These are phyloP conservation scores for Probaryconus sp. DNA, from an alignment of 1,140 invertebrate species.

Conservation along the genomic window DNA sequence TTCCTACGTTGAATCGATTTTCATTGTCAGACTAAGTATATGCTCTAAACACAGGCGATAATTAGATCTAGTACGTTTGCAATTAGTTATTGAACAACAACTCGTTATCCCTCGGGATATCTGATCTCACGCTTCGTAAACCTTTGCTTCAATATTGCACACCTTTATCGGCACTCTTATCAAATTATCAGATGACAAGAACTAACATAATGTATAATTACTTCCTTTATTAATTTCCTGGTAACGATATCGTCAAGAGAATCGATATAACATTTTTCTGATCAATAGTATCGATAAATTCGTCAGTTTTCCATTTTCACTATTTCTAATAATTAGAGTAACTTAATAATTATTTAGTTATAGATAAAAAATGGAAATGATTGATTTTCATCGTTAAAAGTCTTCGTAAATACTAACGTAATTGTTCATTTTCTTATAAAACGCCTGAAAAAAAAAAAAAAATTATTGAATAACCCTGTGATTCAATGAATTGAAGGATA, in stretches of 20 bases:
- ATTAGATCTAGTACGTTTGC: constrained; percentile 62
- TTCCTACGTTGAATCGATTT: constrained; percentile 50
- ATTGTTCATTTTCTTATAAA: too few relatives aligned
- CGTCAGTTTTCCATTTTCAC: too few relatives aligned
- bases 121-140: constrained; percentile 63
- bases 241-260: constrained; percentile 18
- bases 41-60: constrained; percentile 2
- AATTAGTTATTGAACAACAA: constrained; percentile 69
- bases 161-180: constrained; percentile 72
- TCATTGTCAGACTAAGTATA: constrained; percentile 48
- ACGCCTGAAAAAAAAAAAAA: too few relatives aligned
- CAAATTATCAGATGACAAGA: constrained; percentile 71
- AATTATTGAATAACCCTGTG: too few relatives aligned
- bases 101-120: constrained; percentile 67
- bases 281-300: too few relatives aligned
- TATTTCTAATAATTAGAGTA: too few relatives aligned
- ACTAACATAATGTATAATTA: constrained; percentile 64
- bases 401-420: too few relatives aligned
- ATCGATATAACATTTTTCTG: too few relatives aligned
- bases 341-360: too few relatives aligned
- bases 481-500: too few relatives aligned
- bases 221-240: constrained; percentile 46
- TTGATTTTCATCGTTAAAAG: too few relatives aligned
- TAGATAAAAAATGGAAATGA: too few relatives aligned
- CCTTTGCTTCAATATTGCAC: constrained; percentile 61